Evolutionary conservation across 2,888 invertebrate species (phyloP).

Genomic region (Stenoptilia bipunctidactyla): DNA sequence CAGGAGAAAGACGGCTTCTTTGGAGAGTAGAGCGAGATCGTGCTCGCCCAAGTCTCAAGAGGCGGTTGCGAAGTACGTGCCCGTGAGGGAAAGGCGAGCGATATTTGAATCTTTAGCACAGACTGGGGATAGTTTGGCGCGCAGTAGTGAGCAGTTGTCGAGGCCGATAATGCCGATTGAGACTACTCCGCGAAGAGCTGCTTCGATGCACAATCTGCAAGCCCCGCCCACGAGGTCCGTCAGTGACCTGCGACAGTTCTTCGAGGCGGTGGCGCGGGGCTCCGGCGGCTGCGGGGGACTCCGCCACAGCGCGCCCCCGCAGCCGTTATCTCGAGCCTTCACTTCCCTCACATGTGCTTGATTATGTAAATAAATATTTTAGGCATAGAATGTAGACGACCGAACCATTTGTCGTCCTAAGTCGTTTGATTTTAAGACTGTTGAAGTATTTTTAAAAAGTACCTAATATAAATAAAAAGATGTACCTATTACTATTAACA

Average conservation of each 20-base stretch:
- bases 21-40: slow-evolving; percentile 54
- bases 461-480: slow-evolving; percentile 61
- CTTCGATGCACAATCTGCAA: slow-evolving; percentile 76
- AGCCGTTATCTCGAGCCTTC: slow-evolving; percentile 45
- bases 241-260: slow-evolving; percentile 78
- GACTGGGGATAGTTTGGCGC: slow-evolving; percentile 72
- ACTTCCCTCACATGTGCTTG: slow-evolving; percentile 53
- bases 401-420: slow-evolving; percentile 54
- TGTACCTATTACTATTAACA: slow-evolving; percentile 24
- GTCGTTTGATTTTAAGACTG: slow-evolving; percentile 68
- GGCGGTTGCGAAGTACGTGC: slow-evolving; percentile 73
- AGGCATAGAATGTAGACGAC: slow-evolving; percentile 46
- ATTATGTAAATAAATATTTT: too few species aligned
- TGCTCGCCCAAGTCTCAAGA: slow-evolving; percentile 61
- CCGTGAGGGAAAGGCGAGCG: slow-evolving; percentile 78
- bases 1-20: slow-evolving; percentile 48
- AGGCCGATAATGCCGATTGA: slow-evolving; percentile 42
- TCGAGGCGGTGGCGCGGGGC: slow-evolving; percentile 72
- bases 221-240: slow-evolving; percentile 70
- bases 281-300: slow-evolving; percentile 36
- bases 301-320: slow-evolving; percentile 45
- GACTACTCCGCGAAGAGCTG: slow-evolving; percentile 70
- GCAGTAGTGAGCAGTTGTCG: slow-evolving; percentile 73
- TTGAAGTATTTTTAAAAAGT: slow-evolving; percentile 66
- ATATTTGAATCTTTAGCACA: slow-evolving; percentile 78